Evolutionary conservation across 2,797 vertebrate genomes (phyloP), one percentile per base, ranked within the genome.

Genomic region (Enteromius fasciolatus): DNA sequence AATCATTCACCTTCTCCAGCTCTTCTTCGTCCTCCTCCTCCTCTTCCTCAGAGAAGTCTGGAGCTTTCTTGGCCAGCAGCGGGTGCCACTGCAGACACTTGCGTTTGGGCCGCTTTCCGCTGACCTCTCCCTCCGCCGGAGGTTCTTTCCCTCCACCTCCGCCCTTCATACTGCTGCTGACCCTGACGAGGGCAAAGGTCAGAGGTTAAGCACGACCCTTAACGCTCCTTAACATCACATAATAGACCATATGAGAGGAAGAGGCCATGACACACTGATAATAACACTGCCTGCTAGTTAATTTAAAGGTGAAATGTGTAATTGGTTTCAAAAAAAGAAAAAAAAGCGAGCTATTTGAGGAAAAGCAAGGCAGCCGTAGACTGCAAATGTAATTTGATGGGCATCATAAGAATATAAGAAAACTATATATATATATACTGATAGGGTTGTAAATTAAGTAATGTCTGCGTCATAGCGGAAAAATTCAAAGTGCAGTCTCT

Each of bases 61-160:
- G 93, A 61, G 96, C 94, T 90, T 98, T 99, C 90, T 99, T 99
- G 89, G 98, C 97, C 80, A 99, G 96, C 84, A 99, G 94, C 2
- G 98, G 98, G 92, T 99, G 98, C 98, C 98, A 99, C 95, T 99
- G 97, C 86, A 99, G 96, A 92, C 98, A 99, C 94, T 98, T 99
- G 57, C 98, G 95, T 92, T 98, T 99, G 87, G 98, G 98, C 85
- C 98, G 94, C 90, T 99, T 99, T 80, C 95, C 95, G 87, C 95
- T 91, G 88, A 96, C 94, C 93, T 98, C 97, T 87, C 95, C 96
- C 90, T 96, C 96, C 91, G 92, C 92, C 83, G 95, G 95, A 82
- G 96, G 95, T 90, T 97, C 97, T 93, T 98, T 98, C 92, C 93
- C 96, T 93, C 96, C 95, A 92, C 92, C 96, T 94, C 95, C 97